Conservation (phyloP, 2,888 invertebrate genomes). For the Dexiosoma caninum region DNA sequence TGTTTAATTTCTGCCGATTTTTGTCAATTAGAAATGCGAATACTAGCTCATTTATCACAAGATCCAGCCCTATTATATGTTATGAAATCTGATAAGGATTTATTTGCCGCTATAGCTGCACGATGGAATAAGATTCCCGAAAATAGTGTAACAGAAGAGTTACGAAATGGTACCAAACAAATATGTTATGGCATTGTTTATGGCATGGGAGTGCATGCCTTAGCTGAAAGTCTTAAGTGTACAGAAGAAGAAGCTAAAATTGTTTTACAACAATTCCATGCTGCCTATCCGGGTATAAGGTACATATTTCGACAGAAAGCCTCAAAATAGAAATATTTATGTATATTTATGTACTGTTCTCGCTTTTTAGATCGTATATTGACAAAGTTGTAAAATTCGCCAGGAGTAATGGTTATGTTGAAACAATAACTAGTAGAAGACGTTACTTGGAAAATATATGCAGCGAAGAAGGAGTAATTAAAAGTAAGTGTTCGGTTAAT, state of each 20-base stretch:
- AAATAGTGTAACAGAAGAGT: slow-evolving; percentile 85
- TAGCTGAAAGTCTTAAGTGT: slow-evolving; percentile 88
- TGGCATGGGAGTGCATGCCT: slow-evolving; percentile 92
- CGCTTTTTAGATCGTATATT: slow-evolving; percentile 69
- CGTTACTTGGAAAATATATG: slow-evolving; percentile 88
- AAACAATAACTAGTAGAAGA: slow-evolving; percentile 88
- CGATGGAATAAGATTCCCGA: slow-evolving; percentile 86
- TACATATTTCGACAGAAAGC: slow-evolving; percentile 77
- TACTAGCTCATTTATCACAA: slow-evolving; percentile 91
- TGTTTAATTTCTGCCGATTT: slow-evolving; percentile 95
- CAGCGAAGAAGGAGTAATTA: slow-evolving; percentile 80
- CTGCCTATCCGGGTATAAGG: slow-evolving; percentile 84
- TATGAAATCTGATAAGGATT: slow-evolving; percentile 84
- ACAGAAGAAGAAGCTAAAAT: slow-evolving; percentile 86
- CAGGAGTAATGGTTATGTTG: slow-evolving; percentile 85
- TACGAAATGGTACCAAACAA: slow-evolving; percentile 93
- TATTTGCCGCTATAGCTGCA: slow-evolving; percentile 91
- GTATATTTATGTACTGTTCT: background rate
- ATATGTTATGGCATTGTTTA: slow-evolving; percentile 98
- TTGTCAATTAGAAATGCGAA: slow-evolving; percentile 95
- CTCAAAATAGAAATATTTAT: background rate
- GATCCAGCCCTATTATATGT: slow-evolving; percentile 85
- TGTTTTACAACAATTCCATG: slow-evolving; percentile 90
- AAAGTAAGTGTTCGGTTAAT: slow-evolving; percentile 82
- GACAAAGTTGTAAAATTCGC: slow-evolving; percentile 81